Evolutionary conservation across 2,888 invertebrate genomes (phyloP).

Genomic region (Tachina fera): DNA sequence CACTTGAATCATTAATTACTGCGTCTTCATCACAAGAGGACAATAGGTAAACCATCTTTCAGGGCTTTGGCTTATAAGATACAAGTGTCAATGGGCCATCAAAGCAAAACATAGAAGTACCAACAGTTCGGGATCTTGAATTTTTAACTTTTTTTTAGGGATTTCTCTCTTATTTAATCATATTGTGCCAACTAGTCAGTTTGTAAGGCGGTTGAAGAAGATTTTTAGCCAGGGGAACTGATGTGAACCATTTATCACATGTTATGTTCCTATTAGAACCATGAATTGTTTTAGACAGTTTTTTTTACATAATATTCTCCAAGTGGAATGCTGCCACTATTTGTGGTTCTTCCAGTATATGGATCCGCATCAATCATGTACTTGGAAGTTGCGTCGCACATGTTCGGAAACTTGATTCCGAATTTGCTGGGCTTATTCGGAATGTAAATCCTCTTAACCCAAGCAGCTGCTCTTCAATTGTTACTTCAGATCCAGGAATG

Average conservation of each 20-base stretch:
- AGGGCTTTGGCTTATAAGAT: slow-evolving; percentile 43
- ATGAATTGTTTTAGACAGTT: slow-evolving; percentile 32
- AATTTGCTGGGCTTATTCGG: slow-evolving; percentile 67
- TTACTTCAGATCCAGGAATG: slow-evolving; percentile 20
- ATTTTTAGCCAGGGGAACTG: slow-evolving; percentile 51
- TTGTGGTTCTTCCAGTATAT: slow-evolving; percentile 39
- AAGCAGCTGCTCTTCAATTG: slow-evolving; percentile 44
- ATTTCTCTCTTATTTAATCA: slow-evolving; percentile 38
- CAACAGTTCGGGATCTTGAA: slow-evolving; percentile 6
- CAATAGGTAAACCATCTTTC: slow-evolving; percentile 31
- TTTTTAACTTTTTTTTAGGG: slow-evolving; percentile 22
- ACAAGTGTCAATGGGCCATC: slow-evolving; percentile 37
- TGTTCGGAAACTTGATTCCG: slow-evolving; percentile 44
- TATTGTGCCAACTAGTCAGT: slow-evolving; percentile 49
- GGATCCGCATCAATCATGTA: slow-evolving; percentile 52
- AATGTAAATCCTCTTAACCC: slow-evolving; percentile 67
- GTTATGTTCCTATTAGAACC: slow-evolving; percentile 27
- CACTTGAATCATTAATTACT: slow-evolving; percentile 6
- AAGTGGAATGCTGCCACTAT: slow-evolving; percentile 27
- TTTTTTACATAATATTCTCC: slow-evolving; percentile 47
- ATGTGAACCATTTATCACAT: slow-evolving; percentile 57
- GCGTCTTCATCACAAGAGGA: slow-evolving; percentile 41
- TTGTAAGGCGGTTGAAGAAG: slow-evolving; percentile 53
- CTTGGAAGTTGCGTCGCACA: slow-evolving; percentile 55
- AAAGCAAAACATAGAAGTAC: slow-evolving; percentile 28